Percentiles rank a stretch among this genome's conserved stretches.
Conservation (phyloP, 1,140 invertebrate genomes). For the Eriocheir sinensis region DNA sequence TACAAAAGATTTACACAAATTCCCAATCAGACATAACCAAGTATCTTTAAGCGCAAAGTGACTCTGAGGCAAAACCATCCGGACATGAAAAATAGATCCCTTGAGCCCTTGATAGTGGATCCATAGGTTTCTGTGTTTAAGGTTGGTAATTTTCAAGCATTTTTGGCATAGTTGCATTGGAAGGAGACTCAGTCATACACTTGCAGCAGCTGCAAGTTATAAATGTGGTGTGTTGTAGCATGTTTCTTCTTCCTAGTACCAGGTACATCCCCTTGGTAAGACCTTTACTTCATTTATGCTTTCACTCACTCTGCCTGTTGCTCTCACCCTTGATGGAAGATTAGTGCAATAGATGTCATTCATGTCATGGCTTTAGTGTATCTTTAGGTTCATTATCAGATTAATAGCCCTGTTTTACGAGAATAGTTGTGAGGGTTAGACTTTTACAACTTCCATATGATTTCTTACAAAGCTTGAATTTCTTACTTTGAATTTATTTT, state of each 20-base stretch:
- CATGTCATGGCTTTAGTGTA: no score
- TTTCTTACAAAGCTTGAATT: no score
- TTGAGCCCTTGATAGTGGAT: slow-evolving; percentile 26
- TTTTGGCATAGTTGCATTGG: slow-evolving; percentile 67
- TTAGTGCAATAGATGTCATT: no score
- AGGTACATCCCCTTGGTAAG: not conserved
- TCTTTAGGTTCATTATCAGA: no score
- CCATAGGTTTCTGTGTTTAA: slow-evolving; percentile 28
- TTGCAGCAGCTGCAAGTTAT: not conserved
- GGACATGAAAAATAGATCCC: not conserved
- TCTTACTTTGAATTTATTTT: no score
- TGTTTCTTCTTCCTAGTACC: not conserved
- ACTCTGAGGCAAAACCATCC: not conserved
- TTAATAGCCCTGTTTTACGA: no score
- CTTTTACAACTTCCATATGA: no score
- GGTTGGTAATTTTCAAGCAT: slow-evolving; percentile 45
- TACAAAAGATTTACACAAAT: not conserved
- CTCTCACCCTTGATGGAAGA: no score
- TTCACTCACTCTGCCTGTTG: not conserved
- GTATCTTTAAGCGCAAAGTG: not conserved
- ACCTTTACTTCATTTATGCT: not conserved
- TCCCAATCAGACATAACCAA: not conserved
- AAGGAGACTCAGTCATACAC: slow-evolving; percentile 25
- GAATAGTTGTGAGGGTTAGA: no score
- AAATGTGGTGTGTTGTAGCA: not conserved